phyloP scores from a whole-genome alignment of 1,140 invertebrate genomes.

The Aricia agestis region DNA sequence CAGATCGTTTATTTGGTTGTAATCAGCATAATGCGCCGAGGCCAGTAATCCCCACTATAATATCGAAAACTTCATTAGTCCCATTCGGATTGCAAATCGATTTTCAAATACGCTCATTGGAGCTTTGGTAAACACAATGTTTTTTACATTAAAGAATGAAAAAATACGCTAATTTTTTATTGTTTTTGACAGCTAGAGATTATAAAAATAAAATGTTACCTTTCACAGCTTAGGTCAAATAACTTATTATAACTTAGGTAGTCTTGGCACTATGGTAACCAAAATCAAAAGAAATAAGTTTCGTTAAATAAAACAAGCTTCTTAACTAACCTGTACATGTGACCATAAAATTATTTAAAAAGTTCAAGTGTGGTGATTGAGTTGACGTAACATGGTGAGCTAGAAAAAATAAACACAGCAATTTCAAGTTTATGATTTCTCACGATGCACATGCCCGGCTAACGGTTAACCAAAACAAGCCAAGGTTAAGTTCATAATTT shows the following conservation, averaged over 20 bases:
- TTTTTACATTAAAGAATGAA: neutral
- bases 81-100: conserved; percentile 43
- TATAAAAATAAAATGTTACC: too few species aligned
- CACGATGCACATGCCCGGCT: conserved; percentile 54
- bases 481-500: conserved; percentile 73
- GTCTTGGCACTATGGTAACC: too few species aligned
- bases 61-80: conserved; percentile 47
- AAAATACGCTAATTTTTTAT: too few species aligned
- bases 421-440: conserved; percentile 34
- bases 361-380: neutral
- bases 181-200: too few species aligned
- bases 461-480: conserved; percentile 67
- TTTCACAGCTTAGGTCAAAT: too few species aligned
- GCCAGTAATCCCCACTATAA: conserved; percentile 41
- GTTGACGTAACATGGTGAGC: neutral
- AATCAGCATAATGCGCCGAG: conserved; percentile 38
- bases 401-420: conserved; percentile 16
- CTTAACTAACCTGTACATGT: neutral
- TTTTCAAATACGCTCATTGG: conserved; percentile 18
- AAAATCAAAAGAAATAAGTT: too few species aligned
- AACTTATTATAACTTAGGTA: too few species aligned
- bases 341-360: neutral
- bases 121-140: conserved; percentile 20
- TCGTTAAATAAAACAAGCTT: too few species aligned
- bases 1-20: conserved; percentile 35